Evolutionary conservation across 2,797 vertebrate species (phyloP), one percentile per base, ranked within the genome.

Genomic region (Bradypodion pumilum): DNA sequence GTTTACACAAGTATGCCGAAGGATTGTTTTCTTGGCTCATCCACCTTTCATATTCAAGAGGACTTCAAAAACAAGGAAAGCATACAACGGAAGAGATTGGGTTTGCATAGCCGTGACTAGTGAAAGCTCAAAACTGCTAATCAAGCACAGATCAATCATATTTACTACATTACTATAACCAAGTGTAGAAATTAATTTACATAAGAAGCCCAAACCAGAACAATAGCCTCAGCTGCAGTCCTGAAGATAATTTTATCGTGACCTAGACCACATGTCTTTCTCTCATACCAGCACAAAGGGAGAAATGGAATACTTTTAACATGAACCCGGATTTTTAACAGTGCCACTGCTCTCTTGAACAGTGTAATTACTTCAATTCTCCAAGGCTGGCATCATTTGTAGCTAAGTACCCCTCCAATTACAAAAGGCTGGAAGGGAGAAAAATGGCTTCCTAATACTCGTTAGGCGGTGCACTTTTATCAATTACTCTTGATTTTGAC

Each of bases 401-500:
- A 88, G 59, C 19, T 83, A 93, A 85, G 65, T 85, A 74, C 69
- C 85, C 84, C 19, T 79, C 88, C 86, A 81, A 89, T 78, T 62
- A 90, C 72, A 80, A 15, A 89, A 40, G 44, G 7, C 13, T 29
- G 35, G 42, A 69, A 80, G 21, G 56, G 46, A 56, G n/a, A n/a
- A 40, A 72, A 84, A 83, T 77, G 25, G 23, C 80, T 72, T 84
- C 56, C 65, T 88, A 74, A 25, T 35, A 78, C 72, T 90, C 83
- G 68, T 65, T 85, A 82, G 84, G 82, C 70, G 52, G 35, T 40
- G n/a, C 76, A 90, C 63, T 87, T 89, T 88, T 29, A 89, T 81
- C 88, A 92, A 93, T 91, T 91, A 92, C 52, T 80, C 0, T 1
- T 74, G 87, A 90, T 87, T 73, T 83, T 63, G 49, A 92, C 70